phyloP scores from a whole-genome alignment of 2,797 vertebrate species.

The Columba guinea region DNA sequence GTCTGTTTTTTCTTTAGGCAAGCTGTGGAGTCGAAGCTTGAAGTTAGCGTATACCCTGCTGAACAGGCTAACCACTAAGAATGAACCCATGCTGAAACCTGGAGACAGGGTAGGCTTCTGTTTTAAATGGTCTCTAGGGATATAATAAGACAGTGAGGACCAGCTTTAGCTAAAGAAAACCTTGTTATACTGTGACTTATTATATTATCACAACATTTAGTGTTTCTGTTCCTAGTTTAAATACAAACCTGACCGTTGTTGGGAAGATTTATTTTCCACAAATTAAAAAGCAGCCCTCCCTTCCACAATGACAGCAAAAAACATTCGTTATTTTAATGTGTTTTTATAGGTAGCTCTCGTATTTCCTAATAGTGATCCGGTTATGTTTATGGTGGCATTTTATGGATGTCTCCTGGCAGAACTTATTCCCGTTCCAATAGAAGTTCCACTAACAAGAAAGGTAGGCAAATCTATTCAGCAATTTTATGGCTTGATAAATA shows the following conservation, averaged over 20 bases:
- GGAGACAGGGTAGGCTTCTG: conserved; percentile 89
- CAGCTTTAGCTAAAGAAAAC: background rate
- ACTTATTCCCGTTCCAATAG: conserved; percentile 94
- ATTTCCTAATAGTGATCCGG: conserved; percentile 95
- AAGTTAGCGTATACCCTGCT: conserved; percentile 95
- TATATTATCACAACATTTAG: background rate
- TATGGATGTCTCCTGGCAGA: conserved; percentile 95
- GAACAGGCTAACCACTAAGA: conserved; percentile 91
- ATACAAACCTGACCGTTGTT: background rate
- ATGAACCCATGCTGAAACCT: conserved; percentile 89
- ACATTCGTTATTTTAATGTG: background rate
- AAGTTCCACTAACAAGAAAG: conserved; percentile 96
- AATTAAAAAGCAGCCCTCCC: background rate
- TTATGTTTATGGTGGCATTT: conserved; percentile 98
- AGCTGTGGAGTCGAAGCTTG: conserved; percentile 95
- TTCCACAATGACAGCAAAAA: fast-evolving
- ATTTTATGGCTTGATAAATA: background rate
- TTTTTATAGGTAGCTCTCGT: conserved; percentile 90
- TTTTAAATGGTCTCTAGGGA: background rate
- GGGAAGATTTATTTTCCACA: background rate
- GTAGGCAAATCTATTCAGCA: conserved; percentile 67
- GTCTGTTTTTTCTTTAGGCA: conserved; percentile 79
- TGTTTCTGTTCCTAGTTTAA: background rate
- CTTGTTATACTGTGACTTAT: background rate
- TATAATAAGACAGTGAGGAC: background rate